Conservation (phyloP, 2,113 vertebrate species). For the Cryptomyrus ogoouensis region DNA sequence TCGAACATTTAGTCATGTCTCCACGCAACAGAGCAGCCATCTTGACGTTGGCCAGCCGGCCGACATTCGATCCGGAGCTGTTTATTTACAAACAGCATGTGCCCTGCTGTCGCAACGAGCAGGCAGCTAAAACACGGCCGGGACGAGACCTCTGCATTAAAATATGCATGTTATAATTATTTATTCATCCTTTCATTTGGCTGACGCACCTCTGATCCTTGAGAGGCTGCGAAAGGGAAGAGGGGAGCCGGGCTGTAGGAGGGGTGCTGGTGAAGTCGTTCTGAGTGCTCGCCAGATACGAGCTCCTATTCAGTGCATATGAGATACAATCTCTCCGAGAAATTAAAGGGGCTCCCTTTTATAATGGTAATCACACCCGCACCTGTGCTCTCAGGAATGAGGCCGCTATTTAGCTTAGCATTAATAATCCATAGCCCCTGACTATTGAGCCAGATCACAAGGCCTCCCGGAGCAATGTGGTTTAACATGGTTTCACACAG, state of each 20-base stretch:
- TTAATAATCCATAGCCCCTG: slow-evolving; percentile 13
- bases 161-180: slow-evolving; percentile 15
- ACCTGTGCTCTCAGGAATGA: not conserved
- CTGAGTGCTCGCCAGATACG: not conserved
- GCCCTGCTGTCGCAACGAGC: not conserved
- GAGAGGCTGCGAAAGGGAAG: not conserved
- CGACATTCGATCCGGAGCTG: not conserved
- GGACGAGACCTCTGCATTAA: not conserved
- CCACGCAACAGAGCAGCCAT: not conserved
- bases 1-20: not conserved
- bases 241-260: not conserved
- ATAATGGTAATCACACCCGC: slow-evolving; percentile 10
- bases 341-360: slow-evolving; percentile 1
- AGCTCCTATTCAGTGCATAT: not conserved
- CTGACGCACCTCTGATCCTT: not conserved
- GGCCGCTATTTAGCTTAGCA: not conserved
- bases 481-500: not conserved
- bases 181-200: slow-evolving; percentile 11
- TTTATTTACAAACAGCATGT: slow-evolving; percentile 5
- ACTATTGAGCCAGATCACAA: not conserved
- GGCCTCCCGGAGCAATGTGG: not conserved
- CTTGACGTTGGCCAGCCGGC: not conserved
- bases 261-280: not conserved
- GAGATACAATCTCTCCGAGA: not conserved
- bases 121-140: not conserved